Conservation (phyloP, 2,888 invertebrate species). For the Drosophila paranaensis region DNA sequence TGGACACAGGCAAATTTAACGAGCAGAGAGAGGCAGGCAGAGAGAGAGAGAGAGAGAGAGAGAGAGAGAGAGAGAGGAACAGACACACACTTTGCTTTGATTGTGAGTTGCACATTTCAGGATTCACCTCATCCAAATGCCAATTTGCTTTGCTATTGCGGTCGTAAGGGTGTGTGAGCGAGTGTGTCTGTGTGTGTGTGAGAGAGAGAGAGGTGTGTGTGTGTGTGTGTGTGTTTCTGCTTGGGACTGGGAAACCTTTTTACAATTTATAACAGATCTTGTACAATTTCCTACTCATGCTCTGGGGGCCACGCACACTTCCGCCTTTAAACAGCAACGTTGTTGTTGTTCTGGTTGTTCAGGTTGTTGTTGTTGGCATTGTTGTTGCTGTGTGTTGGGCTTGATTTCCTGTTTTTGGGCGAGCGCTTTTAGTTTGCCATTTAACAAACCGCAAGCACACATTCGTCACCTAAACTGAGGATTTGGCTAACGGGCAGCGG, state of each 20-base stretch:
- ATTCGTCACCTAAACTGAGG: constrained; percentile 62
- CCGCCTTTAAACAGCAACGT: constrained; percentile 33
- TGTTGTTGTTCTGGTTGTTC: constrained; percentile 12
- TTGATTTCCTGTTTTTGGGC: constrained; percentile 50
- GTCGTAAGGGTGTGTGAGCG: constrained; percentile 3
- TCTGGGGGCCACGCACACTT: constrained; percentile 29
- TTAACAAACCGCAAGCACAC: constrained; percentile 67
- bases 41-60: too few species aligned
- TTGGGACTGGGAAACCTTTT: constrained; percentile 22
- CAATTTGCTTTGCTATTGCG: constrained; percentile 21
- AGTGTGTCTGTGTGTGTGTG: constrained; percentile 7
- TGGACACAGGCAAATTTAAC: not conserved
- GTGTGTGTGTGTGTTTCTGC: constrained; percentile 8
- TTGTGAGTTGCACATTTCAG: constrained; percentile 32
- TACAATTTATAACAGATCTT: constrained; percentile 54
- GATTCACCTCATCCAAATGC: constrained; percentile 28
- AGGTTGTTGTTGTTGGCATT: constrained; percentile 11
- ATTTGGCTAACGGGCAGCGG: constrained; percentile 9
- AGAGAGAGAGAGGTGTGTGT: too few species aligned
- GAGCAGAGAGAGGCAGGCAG: not conserved
- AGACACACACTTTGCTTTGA: constrained; percentile 2
- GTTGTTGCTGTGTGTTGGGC: constrained; percentile 16
- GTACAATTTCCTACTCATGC: constrained; percentile 43
- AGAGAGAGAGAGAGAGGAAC: too few species aligned
- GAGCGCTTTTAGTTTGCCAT: constrained; percentile 62